Evolutionary conservation across 2,113 vertebrate genomes (phyloP), one percentile per base, ranked within the genome.

Genomic region (Atrichornis clamosus): DNA sequence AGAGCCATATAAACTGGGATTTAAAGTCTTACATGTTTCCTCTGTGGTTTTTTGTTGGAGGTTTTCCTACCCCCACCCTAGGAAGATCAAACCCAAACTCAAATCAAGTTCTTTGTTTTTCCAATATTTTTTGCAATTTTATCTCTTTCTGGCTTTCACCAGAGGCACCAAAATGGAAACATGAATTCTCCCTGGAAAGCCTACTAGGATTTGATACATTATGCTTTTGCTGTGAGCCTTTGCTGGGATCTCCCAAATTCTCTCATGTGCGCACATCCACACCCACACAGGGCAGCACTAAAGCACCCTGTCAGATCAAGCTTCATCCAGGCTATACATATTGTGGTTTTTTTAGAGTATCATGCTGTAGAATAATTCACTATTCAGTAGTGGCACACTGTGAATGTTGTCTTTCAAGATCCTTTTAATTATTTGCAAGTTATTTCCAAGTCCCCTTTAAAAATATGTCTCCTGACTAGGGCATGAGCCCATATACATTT

Each of bases 401-500:
- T 26, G 15, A 65, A 52, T 63, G 24, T 30, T 80, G 33, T 55
- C 26, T 76, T 90, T 81, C 73, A 74, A 68, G 59, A 72, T 37
- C 14, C 15, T 80, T 32, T 77, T 80, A 73, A 15, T 42, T 87
- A 44, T 80, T 87, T 75, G 27, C 28, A n/a, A 53, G 53, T 26
- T 68, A 53, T 62, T 62, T 88, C 24, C 55, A 69, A 90, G 11
- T 65, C 19, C 1, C 41, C 12, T 93, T 90, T 76, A 84, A 80
- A 85, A 88, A 83, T 50, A 10, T 7, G 23, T 42, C n/a, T 65
- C 15, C n/a, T 22, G 77, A 83, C 77, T 2, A 83, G 58, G 39
- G 13, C 37, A 53, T 42, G 67, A 87, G 69, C 33, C 62, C 67
- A 18, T 60, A 93, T 30, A 72, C 90, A 77, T 95, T 83, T 82